Percentiles rank a stretch among this genome's conserved stretches.
Evolutionary conservation across 2,888 invertebrate species (phyloP).

Genomic region (Philaethria dido): DNA sequence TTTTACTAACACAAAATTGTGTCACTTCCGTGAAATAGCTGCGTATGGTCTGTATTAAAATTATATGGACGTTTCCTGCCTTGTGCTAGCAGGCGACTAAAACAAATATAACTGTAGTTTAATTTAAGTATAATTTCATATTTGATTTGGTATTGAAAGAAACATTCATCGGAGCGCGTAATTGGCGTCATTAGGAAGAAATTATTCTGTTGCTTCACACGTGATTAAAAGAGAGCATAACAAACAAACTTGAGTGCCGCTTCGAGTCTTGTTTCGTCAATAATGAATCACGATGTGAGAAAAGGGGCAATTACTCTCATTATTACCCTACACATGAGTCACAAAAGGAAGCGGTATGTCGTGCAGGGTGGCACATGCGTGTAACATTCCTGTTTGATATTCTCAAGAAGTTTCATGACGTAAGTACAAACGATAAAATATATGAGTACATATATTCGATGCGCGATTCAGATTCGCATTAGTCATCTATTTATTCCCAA

Average conservation of each 20-base stretch:
- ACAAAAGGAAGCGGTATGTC: slow-evolving; percentile 59
- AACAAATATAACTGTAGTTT: slow-evolving; percentile 28
- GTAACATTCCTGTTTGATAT: slow-evolving; percentile 49
- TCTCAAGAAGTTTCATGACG: slow-evolving; percentile 51
- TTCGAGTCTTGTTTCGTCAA: slow-evolving; percentile 61
- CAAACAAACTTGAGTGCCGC: slow-evolving; percentile 66
- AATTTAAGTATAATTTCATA: slow-evolving; percentile 32
- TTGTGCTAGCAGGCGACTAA: slow-evolving; percentile 35
- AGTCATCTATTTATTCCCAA: slow-evolving; percentile 27
- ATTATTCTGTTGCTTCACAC: slow-evolving; percentile 60
- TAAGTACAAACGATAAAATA: slow-evolving; percentile 38
- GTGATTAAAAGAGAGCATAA: slow-evolving; percentile 72
- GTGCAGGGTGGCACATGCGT: slow-evolving; percentile 47
- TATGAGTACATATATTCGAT: too few species aligned
- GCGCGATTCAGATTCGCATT: slow-evolving; percentile 27
- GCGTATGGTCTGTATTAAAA: slow-evolving; percentile 41
- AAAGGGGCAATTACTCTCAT: slow-evolving; percentile 78
- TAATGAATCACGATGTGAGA: slow-evolving; percentile 81
- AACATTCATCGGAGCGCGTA: slow-evolving; percentile 36
- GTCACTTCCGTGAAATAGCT: slow-evolving; percentile 64
- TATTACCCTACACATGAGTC: slow-evolving; percentile 69
- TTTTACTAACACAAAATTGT: slow-evolving; percentile 58
- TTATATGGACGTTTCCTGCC: slow-evolving; percentile 44
- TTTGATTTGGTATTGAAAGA: slow-evolving; percentile 23
- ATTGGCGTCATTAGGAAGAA: slow-evolving; percentile 45